Evolutionary conservation across 2,888 invertebrate species (phyloP).

Genomic region (Frankliniella fusca): DNA sequence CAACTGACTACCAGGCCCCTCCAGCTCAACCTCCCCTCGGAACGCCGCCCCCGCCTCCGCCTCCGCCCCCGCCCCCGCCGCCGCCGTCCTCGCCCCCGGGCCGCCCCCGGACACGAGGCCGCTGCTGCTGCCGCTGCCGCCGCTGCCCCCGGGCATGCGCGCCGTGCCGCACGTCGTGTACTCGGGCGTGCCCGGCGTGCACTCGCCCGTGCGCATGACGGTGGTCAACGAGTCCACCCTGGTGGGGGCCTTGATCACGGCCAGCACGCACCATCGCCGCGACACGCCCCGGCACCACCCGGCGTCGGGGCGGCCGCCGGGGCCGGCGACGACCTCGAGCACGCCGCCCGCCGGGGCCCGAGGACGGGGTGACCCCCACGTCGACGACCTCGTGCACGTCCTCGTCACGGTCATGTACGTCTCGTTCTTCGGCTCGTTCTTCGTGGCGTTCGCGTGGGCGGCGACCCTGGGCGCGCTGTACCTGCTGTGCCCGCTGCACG

Average conservation of each 20-base stretch:
- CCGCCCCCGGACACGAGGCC: conserved; percentile 32
- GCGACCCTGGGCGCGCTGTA: neutral
- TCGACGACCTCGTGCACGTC: neutral
- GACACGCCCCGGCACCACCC: neutral
- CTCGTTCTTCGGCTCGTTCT: neutral
- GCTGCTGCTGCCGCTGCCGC: neutral
- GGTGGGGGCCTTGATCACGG: neutral
- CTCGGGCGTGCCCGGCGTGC: conserved; percentile 13
- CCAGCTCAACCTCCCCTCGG: conserved; percentile 30
- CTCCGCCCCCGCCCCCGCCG: conserved; percentile 33
- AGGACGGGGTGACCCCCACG: neutral
- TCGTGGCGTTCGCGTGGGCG: neutral
- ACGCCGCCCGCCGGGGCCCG: no score
- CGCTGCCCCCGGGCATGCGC: neutral
- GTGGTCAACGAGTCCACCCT: conserved; percentile 8
- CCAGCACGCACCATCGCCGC: neutral
- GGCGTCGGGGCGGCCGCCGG: neutral
- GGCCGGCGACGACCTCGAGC: neutral
- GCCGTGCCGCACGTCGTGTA: neutral
- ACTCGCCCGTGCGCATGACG: neutral
- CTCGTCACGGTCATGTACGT: neutral
- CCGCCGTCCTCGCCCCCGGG: conserved; percentile 1
- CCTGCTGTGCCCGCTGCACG: neutral
- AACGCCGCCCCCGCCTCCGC: conserved; percentile 28
- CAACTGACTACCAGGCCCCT: conserved; percentile 49